Percentiles rank a stretch among this genome's conserved stretches.
Conservation (phyloP, 2,113 vertebrate genomes). For the Junco hyemalis region DNA sequence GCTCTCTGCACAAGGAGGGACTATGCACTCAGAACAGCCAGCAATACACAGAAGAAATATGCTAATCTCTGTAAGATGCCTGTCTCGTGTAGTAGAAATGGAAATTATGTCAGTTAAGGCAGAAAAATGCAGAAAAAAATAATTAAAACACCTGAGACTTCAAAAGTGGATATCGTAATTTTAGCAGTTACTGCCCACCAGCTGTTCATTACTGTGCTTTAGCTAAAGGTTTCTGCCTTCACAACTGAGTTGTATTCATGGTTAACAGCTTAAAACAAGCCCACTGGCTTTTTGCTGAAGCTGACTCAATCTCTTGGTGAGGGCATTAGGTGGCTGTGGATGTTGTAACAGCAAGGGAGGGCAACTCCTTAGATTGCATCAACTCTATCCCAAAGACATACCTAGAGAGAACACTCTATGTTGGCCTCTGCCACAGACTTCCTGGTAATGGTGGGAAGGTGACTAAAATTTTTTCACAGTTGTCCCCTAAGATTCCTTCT, state of each 20-base stretch:
- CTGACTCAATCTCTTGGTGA: not conserved
- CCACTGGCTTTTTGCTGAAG: not conserved
- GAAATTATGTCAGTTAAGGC: not conserved
- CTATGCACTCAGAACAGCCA: not conserved
- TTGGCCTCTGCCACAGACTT: not conserved
- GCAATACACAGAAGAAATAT: not conserved
- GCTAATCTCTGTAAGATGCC: not conserved
- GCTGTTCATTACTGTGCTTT: not conserved
- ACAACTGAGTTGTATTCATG: not conserved
- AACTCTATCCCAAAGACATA: not conserved
- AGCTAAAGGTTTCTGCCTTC: not conserved
- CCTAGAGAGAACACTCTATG: not conserved
- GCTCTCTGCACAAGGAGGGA: not conserved
- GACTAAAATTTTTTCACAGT: not conserved
- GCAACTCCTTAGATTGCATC: not conserved
- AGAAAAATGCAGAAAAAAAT: not conserved
- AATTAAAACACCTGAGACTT: not conserved
- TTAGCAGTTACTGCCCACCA: not conserved
- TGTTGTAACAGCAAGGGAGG: not conserved
- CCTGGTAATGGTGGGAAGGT: not conserved
- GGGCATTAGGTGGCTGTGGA: not conserved
- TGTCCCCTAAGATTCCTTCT: not conserved
- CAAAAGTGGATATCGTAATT: not conserved
- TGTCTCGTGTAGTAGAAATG: not conserved
- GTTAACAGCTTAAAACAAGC: not conserved